These are phyloP conservation scores for Dorcus parallelipipedus DNA, from an alignment of 2,888 invertebrate species.

Conservation along the genomic window DNA sequence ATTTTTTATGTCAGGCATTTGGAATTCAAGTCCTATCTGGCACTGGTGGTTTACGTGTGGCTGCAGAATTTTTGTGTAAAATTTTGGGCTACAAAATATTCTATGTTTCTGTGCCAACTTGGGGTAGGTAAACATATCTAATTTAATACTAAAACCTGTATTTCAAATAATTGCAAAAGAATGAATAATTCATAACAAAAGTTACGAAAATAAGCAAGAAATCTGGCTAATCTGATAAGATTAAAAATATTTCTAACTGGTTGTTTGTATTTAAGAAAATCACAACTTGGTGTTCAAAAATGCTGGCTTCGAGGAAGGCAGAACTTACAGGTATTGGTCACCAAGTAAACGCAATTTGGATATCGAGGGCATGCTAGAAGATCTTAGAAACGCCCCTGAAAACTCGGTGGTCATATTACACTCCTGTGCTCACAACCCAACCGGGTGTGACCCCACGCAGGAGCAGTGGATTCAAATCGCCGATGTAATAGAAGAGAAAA, in stretches of 20 bases:
- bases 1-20: conserved; percentile 45
- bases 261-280: conserved; percentile 51
- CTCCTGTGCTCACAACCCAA: conserved; percentile 98
- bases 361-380: conserved; percentile 75
- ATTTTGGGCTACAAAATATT: conserved; percentile 68
- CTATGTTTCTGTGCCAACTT: conserved; percentile 73
- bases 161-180: no score
- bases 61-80: conserved; percentile 80
- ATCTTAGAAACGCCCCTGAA: conserved; percentile 74
- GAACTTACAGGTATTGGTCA: conserved; percentile 92
- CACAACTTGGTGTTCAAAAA: conserved; percentile 84
- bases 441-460: conserved; percentile 90
- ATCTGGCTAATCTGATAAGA: no score
- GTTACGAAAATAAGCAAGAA: no score
- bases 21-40: conserved; percentile 93
- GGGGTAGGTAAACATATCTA: conserved; percentile 5
- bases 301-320: conserved; percentile 76
- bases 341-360: conserved; percentile 65
- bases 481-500: conserved; percentile 75
- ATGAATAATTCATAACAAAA: no score
- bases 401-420: conserved; percentile 89
- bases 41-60: conserved; percentile 87
- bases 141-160: no score
- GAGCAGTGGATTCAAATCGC: conserved; percentile 93
- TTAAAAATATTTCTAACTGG: no score